phyloP scores from a whole-genome alignment of 2,797 vertebrate species.

The Anguilla megastoma region DNA sequence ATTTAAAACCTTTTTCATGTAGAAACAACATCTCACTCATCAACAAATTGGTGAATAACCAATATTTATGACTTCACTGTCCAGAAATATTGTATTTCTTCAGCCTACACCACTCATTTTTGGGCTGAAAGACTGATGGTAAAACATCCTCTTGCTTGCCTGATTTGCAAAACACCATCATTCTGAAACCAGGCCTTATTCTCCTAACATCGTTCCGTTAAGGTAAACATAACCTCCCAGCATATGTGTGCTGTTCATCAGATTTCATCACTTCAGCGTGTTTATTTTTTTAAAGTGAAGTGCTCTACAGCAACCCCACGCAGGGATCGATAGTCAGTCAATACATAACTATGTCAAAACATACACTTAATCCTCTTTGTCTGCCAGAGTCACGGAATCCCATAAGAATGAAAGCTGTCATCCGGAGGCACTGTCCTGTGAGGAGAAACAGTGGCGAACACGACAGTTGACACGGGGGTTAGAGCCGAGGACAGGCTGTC shows the following conservation, averaged over 20 bases:
- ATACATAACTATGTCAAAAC: slow-evolving; percentile 54
- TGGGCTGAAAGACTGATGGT: not conserved
- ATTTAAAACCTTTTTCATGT: too few species aligned
- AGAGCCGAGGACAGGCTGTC: not conserved
- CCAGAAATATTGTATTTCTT: not conserved
- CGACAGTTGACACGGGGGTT: not conserved
- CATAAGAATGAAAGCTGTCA: not conserved
- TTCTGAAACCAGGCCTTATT: not conserved
- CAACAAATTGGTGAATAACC: too few species aligned
- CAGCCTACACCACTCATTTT: not conserved
- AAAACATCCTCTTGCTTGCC: not conserved
- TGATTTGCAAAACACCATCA: not conserved
- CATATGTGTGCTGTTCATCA: not conserved
- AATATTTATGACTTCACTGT: too few species aligned
- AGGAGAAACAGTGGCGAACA: not conserved
- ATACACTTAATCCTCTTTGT: slow-evolving; percentile 54
- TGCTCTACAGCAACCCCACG: slow-evolving; percentile 37
- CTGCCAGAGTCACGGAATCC: slow-evolving; percentile 26
- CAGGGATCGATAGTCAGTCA: slow-evolving; percentile 55
- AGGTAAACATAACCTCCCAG: not conserved
- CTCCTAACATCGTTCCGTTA: not conserved
- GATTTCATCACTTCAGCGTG: slow-evolving; percentile 15
- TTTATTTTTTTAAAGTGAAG: slow-evolving; percentile 10
- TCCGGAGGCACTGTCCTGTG: not conserved
- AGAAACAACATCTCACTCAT: too few species aligned